phyloP scores from a whole-genome alignment of 2,113 vertebrate species.

The Vulpes ferrilata region DNA sequence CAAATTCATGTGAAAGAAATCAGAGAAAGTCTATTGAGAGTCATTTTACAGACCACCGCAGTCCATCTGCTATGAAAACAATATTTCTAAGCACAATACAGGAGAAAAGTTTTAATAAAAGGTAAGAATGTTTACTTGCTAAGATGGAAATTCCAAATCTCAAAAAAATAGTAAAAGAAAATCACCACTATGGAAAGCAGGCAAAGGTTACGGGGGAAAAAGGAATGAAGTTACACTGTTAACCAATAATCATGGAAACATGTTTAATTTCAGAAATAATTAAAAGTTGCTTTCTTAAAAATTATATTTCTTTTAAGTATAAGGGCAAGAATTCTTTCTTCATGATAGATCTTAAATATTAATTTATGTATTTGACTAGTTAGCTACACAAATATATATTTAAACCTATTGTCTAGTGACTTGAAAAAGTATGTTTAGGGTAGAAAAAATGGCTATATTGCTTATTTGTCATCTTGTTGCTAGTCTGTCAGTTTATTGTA shows the following conservation, averaged over 20 bases:
- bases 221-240: neutral
- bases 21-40: neutral
- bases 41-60: neutral
- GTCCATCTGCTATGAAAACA: neutral
- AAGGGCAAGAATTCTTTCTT: neutral
- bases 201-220: neutral
- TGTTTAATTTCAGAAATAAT: neutral
- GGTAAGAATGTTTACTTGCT: neutral
- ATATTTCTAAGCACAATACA: neutral
- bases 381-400: neutral
- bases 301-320: neutral
- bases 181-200: neutral
- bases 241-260: neutral
- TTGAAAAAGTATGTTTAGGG: neutral
- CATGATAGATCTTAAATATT: neutral
- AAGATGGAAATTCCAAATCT: neutral
- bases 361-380: neutral
- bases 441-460: neutral
- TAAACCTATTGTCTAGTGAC: neutral
- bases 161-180: neutral
- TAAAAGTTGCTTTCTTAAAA: neutral
- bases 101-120: neutral
- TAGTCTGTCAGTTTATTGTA: neutral
- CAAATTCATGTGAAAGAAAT: neutral
- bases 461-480: neutral